A percentile compares a stretch with the other conserved stretches of the same genome.
Conservation (phyloP, 2,888 invertebrate genomes). For the Thereva nobilitata region DNA sequence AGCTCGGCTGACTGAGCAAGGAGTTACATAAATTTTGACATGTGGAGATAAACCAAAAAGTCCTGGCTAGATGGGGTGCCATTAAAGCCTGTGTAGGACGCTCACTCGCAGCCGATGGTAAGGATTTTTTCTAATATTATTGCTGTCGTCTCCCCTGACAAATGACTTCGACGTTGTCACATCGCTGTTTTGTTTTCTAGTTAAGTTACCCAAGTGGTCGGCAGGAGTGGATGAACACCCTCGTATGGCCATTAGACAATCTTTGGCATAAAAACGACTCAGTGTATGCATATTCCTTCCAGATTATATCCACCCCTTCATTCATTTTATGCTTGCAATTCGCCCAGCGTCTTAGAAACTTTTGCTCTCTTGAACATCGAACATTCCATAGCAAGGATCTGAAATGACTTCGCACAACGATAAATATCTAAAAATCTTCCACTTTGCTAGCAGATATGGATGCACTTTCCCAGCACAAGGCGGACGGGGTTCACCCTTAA, state of each 20-base stretch:
- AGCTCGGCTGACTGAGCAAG: conserved; percentile 23
- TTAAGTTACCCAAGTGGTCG: background rate
- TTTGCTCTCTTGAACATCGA: background rate
- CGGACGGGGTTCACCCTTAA: conserved; percentile 14
- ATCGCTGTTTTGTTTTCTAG: conserved; percentile 24
- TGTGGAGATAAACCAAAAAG: conserved; percentile 28
- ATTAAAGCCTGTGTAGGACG: background rate
- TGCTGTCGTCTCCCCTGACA: conserved; percentile 30
- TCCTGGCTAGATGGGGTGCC: conserved; percentile 18
- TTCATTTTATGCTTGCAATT: conserved; percentile 4
- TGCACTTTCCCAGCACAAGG: conserved; percentile 16
- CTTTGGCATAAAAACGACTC: conserved; percentile 19
- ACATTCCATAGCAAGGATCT: conserved; percentile 20
- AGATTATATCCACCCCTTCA: background rate
- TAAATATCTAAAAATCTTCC: conserved; percentile 12
- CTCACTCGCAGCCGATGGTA: conserved; percentile 7
- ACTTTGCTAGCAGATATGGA: background rate
- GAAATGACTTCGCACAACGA: background rate
- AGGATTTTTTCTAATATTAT: conserved; percentile 12
- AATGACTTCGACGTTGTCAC: conserved; percentile 31
- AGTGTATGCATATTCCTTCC: conserved; percentile 29
- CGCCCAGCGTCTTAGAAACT: background rate
- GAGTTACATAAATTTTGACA: conserved; percentile 33
- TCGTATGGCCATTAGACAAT: conserved; percentile 15
- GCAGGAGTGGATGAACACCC: conserved; percentile 1